Conservation (phyloP, 2,113 vertebrate genomes). For the Tragelaphus imberbis region DNA sequence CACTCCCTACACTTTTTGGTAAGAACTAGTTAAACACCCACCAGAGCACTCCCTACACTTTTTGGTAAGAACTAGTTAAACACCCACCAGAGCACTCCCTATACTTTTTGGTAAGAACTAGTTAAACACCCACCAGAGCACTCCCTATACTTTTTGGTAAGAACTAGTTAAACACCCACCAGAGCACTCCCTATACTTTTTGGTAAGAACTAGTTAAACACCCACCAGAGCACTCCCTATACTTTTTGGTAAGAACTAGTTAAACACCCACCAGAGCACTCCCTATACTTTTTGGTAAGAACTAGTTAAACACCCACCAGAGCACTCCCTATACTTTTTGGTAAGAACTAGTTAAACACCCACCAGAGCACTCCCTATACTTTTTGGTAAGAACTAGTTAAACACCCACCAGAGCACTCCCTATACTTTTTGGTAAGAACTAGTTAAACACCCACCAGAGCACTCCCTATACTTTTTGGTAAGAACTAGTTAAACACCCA, state of each 20-base stretch:
- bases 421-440: no score
- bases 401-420: neutral
- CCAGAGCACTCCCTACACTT: neutral
- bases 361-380: neutral
- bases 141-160: no score
- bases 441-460: no score
- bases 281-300: no score
- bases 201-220: neutral
- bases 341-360: neutral
- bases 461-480: neutral
- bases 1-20: no score
- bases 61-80: neutral
- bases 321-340: neutral
- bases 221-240: neutral
- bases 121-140: neutral
- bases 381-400: neutral
- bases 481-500: neutral
- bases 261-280: neutral
- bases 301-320: no score
- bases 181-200: neutral
- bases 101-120: neutral
- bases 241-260: neutral
- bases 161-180: no score
- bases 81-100: neutral
- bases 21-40: no score